Conservation (phyloP, 1,140 invertebrate genomes). For the Eriosoma lanigerum region DNA sequence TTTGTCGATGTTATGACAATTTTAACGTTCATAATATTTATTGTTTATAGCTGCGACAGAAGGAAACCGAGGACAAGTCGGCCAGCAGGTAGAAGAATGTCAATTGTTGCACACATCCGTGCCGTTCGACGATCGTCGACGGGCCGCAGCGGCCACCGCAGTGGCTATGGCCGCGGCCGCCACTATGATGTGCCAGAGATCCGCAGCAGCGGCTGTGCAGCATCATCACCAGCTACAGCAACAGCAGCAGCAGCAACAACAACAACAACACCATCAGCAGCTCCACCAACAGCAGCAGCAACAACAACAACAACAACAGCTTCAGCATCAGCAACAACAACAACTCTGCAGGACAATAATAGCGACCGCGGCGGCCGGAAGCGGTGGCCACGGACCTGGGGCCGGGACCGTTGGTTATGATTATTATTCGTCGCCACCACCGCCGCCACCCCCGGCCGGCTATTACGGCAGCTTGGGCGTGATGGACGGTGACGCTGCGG, state of each 20-base stretch:
- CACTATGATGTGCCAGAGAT: slow-evolving; percentile 7
- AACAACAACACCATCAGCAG: neutral
- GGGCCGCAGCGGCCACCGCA: slow-evolving; percentile 7
- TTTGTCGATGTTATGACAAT: no score
- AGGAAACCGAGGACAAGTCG: neutral
- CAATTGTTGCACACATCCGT: no score
- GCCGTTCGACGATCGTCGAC: neutral
- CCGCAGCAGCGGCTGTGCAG: neutral
- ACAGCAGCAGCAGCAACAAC: neutral
- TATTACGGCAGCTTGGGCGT: neutral
- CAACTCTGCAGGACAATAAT: slow-evolving; percentile 6
- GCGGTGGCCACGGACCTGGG: neutral
- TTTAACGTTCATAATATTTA: no score
- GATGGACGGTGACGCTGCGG: neutral
- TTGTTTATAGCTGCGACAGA: no score
- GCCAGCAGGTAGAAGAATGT: neutral
- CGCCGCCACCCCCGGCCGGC: neutral
- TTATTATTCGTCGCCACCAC: slow-evolving; percentile 16
- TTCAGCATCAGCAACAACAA: neutral
- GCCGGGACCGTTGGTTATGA: neutral
- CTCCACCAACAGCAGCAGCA: neutral
- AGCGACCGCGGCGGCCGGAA: neutral
- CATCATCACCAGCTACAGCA: neutral
- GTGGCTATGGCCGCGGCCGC: slow-evolving; percentile 37
- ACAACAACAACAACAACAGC: neutral